Conservation (phyloP, 2,888 invertebrate genomes). For the Drosophila atripex region DNA sequence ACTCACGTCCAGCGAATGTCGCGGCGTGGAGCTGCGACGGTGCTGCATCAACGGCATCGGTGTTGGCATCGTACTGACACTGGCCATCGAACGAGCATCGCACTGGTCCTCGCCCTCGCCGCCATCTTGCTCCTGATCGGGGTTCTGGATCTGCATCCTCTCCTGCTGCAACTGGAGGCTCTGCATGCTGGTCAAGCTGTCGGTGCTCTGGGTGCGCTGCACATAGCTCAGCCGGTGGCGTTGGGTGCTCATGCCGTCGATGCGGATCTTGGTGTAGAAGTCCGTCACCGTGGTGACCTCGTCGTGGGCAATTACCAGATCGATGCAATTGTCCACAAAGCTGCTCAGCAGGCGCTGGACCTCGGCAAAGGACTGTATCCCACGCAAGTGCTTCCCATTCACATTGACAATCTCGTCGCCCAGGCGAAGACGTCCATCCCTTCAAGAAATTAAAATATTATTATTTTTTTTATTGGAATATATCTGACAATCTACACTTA, state of each 20-base stretch:
- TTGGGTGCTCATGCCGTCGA: slow-evolving; percentile 73
- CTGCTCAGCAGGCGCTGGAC: slow-evolving; percentile 85
- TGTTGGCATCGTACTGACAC: slow-evolving; percentile 70
- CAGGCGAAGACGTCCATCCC: slow-evolving; percentile 91
- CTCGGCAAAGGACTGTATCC: slow-evolving; percentile 88
- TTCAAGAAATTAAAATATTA: slow-evolving; percentile 72
- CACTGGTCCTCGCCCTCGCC: slow-evolving; percentile 50
- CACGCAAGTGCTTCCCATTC: slow-evolving; percentile 91
- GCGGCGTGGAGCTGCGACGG: slow-evolving; percentile 79
- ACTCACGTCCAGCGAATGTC: slow-evolving; percentile 72
- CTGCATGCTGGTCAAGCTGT: slow-evolving; percentile 77
- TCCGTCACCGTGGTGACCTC: slow-evolving; percentile 86
- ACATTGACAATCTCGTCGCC: slow-evolving; percentile 96
- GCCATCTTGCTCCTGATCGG: slow-evolving; percentile 32
- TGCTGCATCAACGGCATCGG: slow-evolving; percentile 82
- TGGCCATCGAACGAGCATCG: slow-evolving; percentile 68
- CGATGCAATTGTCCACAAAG: slow-evolving; percentile 84
- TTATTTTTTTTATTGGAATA: background rate
- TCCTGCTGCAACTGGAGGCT: slow-evolving; percentile 78
- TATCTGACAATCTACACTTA: slow-evolving; percentile 62
- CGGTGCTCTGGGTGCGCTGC: slow-evolving; percentile 81
- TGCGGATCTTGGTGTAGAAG: slow-evolving; percentile 83
- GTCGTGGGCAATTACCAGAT: slow-evolving; percentile 87
- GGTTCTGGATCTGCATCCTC: slow-evolving; percentile 18
- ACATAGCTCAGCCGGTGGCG: slow-evolving; percentile 81